Percentiles rank a stretch among this genome's conserved stretches.
These are phyloP conservation scores for Actinia tenebrosa DNA, from an alignment of 64 coral and sea anemone genomes.

Conservation along the genomic window DNA sequence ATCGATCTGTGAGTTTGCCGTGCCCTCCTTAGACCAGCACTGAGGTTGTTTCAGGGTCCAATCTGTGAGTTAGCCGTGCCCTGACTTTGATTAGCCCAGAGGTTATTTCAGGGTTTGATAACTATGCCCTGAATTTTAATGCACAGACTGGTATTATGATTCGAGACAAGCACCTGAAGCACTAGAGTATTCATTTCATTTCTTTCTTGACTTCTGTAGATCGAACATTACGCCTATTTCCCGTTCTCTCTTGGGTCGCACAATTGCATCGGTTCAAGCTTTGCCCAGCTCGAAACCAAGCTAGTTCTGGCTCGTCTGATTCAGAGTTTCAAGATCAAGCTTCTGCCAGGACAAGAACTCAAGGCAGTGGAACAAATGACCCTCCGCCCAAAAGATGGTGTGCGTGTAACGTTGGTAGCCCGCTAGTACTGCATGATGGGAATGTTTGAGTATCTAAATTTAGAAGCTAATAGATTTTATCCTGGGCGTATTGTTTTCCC, in stretches of 20 bases:
- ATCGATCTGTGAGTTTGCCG: no score
- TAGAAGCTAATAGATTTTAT: not conserved
- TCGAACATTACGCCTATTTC: constrained; percentile 66
- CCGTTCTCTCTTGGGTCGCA: constrained; percentile 71
- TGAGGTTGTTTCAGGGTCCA: no score
- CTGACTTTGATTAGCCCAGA: no score
- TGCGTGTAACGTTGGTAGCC: constrained; percentile 36
- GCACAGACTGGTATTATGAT: no score
- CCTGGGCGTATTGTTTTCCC: no score
- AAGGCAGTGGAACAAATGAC: constrained; percentile 81
- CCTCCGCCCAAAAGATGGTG: constrained; percentile 34
- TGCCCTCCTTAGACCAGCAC: no score
- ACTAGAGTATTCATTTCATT: not conserved
- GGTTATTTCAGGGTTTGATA: no score
- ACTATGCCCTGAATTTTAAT: no score
- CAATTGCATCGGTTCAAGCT: constrained; percentile 55
- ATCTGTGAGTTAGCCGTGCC: no score
- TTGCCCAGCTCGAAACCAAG: constrained; percentile 66
- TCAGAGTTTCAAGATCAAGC: constrained; percentile 56
- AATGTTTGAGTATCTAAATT: not conserved
- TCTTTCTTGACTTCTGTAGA: not conserved
- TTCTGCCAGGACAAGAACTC: constrained; percentile 55
- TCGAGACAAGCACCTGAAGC: no score
- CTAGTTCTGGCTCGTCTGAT: constrained; percentile 44
- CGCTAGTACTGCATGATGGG: constrained; percentile 14